These are phyloP conservation scores for Alosa sapidissima DNA, from an alignment of 2,797 vertebrate genomes.

Conservation along the genomic window DNA sequence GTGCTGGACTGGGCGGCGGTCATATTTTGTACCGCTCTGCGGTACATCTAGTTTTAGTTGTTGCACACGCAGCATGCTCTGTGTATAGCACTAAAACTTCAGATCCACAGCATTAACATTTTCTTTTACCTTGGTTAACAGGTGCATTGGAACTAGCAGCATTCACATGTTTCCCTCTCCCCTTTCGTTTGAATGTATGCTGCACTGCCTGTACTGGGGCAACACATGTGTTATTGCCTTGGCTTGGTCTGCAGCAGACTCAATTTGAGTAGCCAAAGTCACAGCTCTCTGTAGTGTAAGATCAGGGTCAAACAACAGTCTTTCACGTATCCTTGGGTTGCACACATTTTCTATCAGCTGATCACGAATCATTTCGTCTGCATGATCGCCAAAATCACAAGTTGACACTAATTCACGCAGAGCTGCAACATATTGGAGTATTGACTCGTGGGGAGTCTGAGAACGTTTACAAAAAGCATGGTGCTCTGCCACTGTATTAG, in stretches of 20 bases:
- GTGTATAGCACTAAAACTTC: conserved; percentile 7
- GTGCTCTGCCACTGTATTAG: conserved; percentile 4
- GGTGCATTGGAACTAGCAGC: no score
- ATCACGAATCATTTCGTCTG: background rate
- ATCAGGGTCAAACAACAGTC: background rate
- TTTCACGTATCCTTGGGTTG: background rate
- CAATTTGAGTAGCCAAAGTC: no score
- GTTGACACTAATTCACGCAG: conserved; percentile 21
- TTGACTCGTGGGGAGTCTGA: background rate
- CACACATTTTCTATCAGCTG: background rate
- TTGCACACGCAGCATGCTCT: background rate
- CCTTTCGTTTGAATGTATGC: no score
- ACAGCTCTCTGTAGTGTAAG: background rate
- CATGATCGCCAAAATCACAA: background rate
- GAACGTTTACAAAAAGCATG: conserved; percentile 26
- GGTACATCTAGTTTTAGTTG: conserved; percentile 17
- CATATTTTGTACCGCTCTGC: no score
- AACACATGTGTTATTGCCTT: no score
- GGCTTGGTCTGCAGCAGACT: no score
- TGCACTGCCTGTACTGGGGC: no score
- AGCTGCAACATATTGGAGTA: conserved; percentile 24
- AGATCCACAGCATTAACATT: no score
- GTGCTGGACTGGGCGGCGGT: no score
- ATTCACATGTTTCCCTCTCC: no score
- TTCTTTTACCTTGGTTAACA: no score